Base-by-base conservation (phyloP, 2,797 vertebrate species). In the Tapera naevia region DNA sequence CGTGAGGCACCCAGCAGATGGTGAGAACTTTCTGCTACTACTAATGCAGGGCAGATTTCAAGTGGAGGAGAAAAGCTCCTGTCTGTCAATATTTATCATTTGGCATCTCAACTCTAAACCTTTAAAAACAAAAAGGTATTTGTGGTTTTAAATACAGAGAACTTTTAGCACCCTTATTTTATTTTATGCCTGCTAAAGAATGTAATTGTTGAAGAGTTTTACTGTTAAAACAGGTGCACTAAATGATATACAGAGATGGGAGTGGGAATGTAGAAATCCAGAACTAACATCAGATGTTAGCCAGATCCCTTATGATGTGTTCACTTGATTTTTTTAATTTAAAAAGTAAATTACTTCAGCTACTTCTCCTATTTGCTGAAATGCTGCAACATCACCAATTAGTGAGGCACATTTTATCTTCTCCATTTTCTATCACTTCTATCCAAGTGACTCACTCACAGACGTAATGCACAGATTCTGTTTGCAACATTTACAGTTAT, bases 401-500 rank as follows among this genome's bases (percentile, higher is more conserved):
- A 72, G 11, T 32, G 23, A 73, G n/a, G 46, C 61, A 80, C 27
- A 74, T 87, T 71, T 92, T 88, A 65, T 70, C 78, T 64, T 80
- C 71, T 56, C 43, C 62, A 60, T 84, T 89, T 93, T 85, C 69
- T 80, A 10, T 24, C 74, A 25, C 32, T 41, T 90, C 72, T 81
- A 69, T 56, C 88, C 65, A 79, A 84, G 70, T 84, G 43, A 96
- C 70, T 95, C 89, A 86, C 32, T 78, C 82, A 61, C 30, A 54
- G 70, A 73, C 4, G 0, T 71, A 93, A 85, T 33, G 60, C 41
- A 72, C 57, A 69, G 17, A 81, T 81, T 94, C 86, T 75, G 37
- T 84, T 85, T 72, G 80, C 76, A 93, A 41, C 73, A 70, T 79
- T 91, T 84, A 73, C 82, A 81, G 70, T 94, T 94, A 88, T 86